Base-by-base conservation (phyloP, 2,113 vertebrate species). In the Ardeotis arabs region DNA sequence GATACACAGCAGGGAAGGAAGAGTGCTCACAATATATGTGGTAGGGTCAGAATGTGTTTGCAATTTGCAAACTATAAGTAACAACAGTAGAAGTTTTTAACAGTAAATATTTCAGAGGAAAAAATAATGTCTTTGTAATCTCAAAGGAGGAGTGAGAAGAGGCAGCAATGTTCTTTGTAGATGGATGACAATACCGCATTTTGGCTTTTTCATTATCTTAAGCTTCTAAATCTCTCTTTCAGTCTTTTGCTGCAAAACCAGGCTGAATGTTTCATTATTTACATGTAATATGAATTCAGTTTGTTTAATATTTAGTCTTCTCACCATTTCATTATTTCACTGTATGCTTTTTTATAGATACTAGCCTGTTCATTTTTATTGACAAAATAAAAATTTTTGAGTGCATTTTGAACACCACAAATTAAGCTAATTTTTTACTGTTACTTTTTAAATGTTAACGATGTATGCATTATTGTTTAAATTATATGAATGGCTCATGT, bases 211-310 rank as follows among this genome's bases (percentile, higher is more conserved):
- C 52, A 47, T 81, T 16, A 10, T 93, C 33, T 72, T 81, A 64
- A 72, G 55, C 52, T 89, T 93, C 44, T 60, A 60, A 74, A 70
- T 93, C 73, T 93, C 56, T 47, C 50, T 93, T 72, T 91, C 69
- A 82, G 52, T 31, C 49, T 75, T 92, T 56, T 86, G 12, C 73
- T 90, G 63, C 60, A 60, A 67, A 84, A 47, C 35, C n/a, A 23
- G 59, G 49, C 85, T 63, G 60, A 92, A 53, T 72, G 29, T 90
- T 94, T 78, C 60, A 69, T 96, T 96, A 67, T 94, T 91, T 92
- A 63, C 56, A 15, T 47, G 15, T 75, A 68, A 72, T 52, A 47
- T 27, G 25, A 90, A 87, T 83, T 86, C 52, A 56, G 27, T 53
- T 79, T 8, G 89, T 60, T 31, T 88, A 69, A 64, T 88, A 90